Percentiles rank a stretch among this genome's conserved stretches.
Evolutionary conservation across 2,888 invertebrate species (phyloP).

Genomic region (Pollenia amentaria): DNA sequence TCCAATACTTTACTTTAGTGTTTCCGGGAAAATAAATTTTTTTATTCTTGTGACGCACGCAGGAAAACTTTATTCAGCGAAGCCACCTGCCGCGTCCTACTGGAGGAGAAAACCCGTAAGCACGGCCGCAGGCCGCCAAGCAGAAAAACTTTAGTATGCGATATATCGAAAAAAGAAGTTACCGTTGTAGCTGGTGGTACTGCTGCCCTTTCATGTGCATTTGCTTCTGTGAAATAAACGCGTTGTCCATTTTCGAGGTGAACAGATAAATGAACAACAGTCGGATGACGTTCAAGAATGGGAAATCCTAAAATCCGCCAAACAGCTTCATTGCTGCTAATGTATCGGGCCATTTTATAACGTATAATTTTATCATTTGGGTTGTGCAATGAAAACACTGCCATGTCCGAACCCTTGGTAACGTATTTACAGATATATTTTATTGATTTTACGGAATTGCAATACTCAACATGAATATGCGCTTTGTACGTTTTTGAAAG

Average conservation of each 20-base stretch:
- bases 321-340: conserved; percentile 9
- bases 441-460: no score
- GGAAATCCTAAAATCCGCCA: conserved; percentile 14
- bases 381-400: background rate
- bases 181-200: conserved; percentile 4
- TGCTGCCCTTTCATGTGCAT: background rate
- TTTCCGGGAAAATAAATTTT: no score
- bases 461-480: no score
- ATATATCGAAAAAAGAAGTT: background rate
- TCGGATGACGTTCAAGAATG: background rate
- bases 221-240: conserved; percentile 14
- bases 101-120: no score
- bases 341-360: background rate
- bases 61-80: no score
- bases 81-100: no score
- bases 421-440: no score
- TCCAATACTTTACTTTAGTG: no score
- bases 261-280: conserved; percentile 23
- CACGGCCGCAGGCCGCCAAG: no score
- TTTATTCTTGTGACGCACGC: no score
- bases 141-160: no score
- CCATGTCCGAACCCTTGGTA: background rate
- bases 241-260: conserved; percentile 22
- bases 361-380: background rate
- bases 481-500: no score